phyloP scores from a whole-genome alignment of 2,797 vertebrate species.

The Siniperca obscura region DNA sequence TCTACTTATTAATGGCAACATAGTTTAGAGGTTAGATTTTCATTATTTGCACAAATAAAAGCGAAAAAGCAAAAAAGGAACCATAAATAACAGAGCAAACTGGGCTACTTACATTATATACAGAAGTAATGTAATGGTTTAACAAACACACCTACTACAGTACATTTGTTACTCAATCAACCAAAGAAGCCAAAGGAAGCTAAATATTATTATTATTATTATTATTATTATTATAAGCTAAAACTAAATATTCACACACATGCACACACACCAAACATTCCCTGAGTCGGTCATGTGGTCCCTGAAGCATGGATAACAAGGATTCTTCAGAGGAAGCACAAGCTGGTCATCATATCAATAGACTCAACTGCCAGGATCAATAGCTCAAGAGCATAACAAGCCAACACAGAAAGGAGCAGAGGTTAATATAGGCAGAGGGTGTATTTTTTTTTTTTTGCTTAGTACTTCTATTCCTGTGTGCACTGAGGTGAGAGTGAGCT shows the following conservation, averaged over 20 bases:
- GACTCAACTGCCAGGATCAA: slow-evolving; percentile 50
- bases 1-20: slow-evolving; percentile 10
- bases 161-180: not conserved
- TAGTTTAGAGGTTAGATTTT: not conserved
- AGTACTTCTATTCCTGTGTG: too few relatives aligned
- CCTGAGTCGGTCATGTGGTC: not conserved
- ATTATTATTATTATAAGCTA: too few relatives aligned
- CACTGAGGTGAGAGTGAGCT: too few relatives aligned
- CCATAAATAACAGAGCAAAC: not conserved
- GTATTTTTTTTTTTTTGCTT: too few relatives aligned
- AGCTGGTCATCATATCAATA: slow-evolving; percentile 47
- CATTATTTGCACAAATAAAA: slow-evolving; percentile 12
- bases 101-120: not conserved
- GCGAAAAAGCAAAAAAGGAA: not conserved
- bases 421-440: not conserved
- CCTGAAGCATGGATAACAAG: slow-evolving; percentile 43
- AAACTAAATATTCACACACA: not conserved
- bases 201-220: too few relatives aligned
- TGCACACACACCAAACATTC: not conserved
- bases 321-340: slow-evolving; percentile 28
- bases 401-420: slow-evolving; percentile 3
- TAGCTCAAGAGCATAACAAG: slow-evolving; percentile 53
- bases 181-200: not conserved
- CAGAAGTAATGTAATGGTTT: too few relatives aligned
- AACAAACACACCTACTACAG: not conserved